These are phyloP conservation scores for Danio aesculapii DNA, from an alignment of 2,797 vertebrate species.

Conservation along the genomic window DNA sequence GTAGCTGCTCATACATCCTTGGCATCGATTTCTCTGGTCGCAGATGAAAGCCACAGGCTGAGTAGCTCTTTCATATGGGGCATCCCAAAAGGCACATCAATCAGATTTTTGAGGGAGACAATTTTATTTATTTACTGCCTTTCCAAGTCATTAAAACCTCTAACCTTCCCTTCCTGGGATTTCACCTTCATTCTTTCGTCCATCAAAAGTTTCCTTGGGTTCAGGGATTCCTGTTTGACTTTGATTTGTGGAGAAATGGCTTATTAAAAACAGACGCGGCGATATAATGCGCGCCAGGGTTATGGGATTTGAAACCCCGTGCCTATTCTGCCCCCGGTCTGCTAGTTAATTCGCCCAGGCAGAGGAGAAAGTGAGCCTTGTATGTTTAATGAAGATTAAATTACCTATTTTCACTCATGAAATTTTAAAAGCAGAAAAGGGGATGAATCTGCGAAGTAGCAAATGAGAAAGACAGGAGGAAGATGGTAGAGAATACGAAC, in stretches of 20 bases:
- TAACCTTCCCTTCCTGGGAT: constrained; percentile 62
- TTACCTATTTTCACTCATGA: constrained; percentile 79
- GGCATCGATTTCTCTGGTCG: constrained; percentile 76
- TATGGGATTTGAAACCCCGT: constrained; percentile 65
- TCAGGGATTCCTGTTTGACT: constrained; percentile 67
- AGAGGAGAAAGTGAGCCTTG: constrained; percentile 64
- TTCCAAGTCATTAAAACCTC: constrained; percentile 76
- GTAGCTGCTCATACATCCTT: constrained; percentile 74
- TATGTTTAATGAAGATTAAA: constrained; percentile 83
- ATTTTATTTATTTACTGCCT: constrained; percentile 80
- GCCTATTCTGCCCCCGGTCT: constrained; percentile 64
- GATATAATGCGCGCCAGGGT: constrained; percentile 70
- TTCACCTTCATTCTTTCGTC: constrained; percentile 74
- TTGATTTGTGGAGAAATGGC: constrained; percentile 68
- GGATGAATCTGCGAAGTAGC: constrained; percentile 66
- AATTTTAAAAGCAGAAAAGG: constrained; percentile 70
- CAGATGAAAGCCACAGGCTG: constrained; percentile 79
- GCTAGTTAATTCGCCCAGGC: constrained; percentile 71
- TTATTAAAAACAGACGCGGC: constrained; percentile 66
- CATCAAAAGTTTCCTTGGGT: constrained; percentile 69
- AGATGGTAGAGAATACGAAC: constrained; percentile 43
- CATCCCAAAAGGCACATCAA: constrained; percentile 82
- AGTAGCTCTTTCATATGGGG: constrained; percentile 75
- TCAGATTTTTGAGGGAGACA: constrained; percentile 74
- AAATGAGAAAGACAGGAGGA: constrained; percentile 64